Percentiles rank a stretch among this genome's conserved stretches.
Evolutionary conservation across 2,113 vertebrate genomes (phyloP).

Genomic region (Misgurnus anguillicaudatus): DNA sequence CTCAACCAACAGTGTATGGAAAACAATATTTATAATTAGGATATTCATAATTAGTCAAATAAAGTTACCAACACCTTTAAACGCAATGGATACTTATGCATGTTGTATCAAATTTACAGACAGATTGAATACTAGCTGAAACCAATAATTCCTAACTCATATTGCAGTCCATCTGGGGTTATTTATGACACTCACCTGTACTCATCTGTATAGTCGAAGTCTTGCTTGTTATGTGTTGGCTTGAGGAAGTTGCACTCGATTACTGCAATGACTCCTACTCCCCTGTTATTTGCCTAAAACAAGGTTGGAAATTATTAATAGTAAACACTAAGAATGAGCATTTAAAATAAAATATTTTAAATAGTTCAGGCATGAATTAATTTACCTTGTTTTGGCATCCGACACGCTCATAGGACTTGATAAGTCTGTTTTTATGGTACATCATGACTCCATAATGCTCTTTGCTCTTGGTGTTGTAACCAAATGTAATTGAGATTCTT

Average conservation of each 20-base stretch:
- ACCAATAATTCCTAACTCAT: not conserved
- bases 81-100: not conserved
- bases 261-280: conserved; percentile 91
- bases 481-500: conserved; percentile 87
- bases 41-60: conserved; percentile 14
- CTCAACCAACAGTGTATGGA: conserved; percentile 11
- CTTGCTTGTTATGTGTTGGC: conserved; percentile 97
- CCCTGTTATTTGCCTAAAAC: conserved; percentile 85
- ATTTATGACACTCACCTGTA: conserved; percentile 82
- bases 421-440: conserved; percentile 95
- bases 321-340: not conserved
- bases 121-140: no score
- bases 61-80: not conserved
- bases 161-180: not conserved
- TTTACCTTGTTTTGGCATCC: conserved; percentile 86
- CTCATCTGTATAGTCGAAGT: conserved; percentile 91
- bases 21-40: conserved; percentile 22
- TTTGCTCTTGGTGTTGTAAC: conserved; percentile 95
- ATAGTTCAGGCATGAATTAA: not conserved
- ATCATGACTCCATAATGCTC: conserved; percentile 98
- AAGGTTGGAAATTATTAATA: not conserved
- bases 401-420: conserved; percentile 93
- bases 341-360: not conserved
- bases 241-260: conserved; percentile 93
- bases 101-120: not conserved